Base-by-base conservation (phyloP, 2,888 invertebrate species). In the Drosophila buzzatii region DNA sequence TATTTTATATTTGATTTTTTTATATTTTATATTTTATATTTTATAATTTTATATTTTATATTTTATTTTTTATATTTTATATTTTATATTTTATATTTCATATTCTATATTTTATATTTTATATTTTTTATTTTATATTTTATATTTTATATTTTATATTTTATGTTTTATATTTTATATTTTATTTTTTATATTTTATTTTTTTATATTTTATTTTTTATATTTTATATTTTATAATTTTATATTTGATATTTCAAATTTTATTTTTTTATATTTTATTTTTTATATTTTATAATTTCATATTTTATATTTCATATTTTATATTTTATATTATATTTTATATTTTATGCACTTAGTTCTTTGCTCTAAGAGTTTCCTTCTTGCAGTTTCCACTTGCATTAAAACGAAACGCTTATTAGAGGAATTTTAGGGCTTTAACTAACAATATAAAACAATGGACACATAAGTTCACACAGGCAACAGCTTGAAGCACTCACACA, bases 371-470 rank as follows among this genome's bases (percentile, higher is more conserved):
- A 33, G 20, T 18, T 49, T 27, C 4, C 23, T n/a, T 10, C 18
- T 16, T 49, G 7, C 8, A 23, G 35, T 12, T 35, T 16, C 8
- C 31, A 49, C n/a, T 33, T 42, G 10, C 37, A 62, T 16, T 27
- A 10, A 42, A 18, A 20, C 12, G 27, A 27, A 16, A 20, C n/a
- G 49, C n/a, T 37, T 31, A 51, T 55, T 42, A 27, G n/a, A 47
- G 47, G 33, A 37, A 42, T 51, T 66, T 49, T 47, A 67, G 51
- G 12, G 31, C 33, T 60, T 75, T 62, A 70, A 70, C 69, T 14
- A 56, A 35, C 31, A 41, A 49, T 35, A 44, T 57, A 31, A 70
- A 70, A 61, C 73, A 59, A 66, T 53, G 60, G n/a, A 42, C 18
- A 31, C n/a, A 49, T 49, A 49, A 49, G 49, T n/a, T 49, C 37